These are phyloP conservation scores for Calycopis cecrops DNA, from an alignment of 1,140 invertebrate species.

Conservation along the genomic window DNA sequence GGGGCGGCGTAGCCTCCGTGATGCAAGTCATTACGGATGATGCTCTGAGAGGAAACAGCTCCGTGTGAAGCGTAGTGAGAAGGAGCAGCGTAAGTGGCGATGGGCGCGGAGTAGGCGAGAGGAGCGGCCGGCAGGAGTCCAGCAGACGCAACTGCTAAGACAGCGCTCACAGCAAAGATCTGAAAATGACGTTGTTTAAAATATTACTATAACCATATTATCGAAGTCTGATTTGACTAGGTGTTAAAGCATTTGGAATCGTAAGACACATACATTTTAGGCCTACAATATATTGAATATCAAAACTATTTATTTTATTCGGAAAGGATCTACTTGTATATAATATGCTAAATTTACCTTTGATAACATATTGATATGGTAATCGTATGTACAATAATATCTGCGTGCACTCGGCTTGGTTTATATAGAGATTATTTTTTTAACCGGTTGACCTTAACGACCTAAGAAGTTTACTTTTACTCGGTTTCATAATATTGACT, in stretches of 20 bases:
- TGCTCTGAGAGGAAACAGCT: conserved; percentile 52
- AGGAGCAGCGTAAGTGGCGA: no score
- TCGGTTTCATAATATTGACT: no score
- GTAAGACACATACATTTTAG: no score
- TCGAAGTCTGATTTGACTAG: no score
- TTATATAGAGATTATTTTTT: neutral
- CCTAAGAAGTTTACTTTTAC: no score
- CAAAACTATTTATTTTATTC: no score
- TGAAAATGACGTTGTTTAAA: conserved; percentile 11
- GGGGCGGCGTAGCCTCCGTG: conserved; percentile 32
- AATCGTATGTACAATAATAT: conserved; percentile 17
- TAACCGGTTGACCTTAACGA: no score
- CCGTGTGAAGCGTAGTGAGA: conserved; percentile 43
- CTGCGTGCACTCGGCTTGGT: neutral
- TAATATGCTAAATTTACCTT: conserved; percentile 21
- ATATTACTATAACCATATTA: neutral
- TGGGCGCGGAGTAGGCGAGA: no score
- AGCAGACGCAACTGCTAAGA: conserved; percentile 27
- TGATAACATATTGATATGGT: conserved; percentile 23
- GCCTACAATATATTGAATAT: no score
- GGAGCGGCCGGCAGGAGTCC: conserved; percentile 32
- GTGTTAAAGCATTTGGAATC: no score
- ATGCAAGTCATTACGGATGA: conserved; percentile 41
- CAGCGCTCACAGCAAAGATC: conserved; percentile 28
- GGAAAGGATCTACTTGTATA: no score